Conservation (phyloP, 2,888 invertebrate genomes). For the Hecatera dysodea region DNA sequence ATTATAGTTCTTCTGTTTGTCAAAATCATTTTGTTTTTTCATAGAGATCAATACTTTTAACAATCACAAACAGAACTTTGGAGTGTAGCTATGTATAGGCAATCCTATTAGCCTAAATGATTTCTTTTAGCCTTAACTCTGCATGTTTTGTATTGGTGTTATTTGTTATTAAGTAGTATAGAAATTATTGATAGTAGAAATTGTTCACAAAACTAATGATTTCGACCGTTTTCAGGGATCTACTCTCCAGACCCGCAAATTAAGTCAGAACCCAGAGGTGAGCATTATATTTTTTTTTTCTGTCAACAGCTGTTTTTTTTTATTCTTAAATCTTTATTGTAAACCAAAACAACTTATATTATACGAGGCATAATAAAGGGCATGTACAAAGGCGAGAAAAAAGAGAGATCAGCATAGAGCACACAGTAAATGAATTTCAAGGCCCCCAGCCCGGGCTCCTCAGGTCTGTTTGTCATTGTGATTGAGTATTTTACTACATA, state of each 20-base stretch:
- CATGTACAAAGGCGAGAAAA: no score
- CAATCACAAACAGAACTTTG: not conserved
- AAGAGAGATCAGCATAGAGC: no score
- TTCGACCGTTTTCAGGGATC: constrained; percentile 65
- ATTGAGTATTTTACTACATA: no score
- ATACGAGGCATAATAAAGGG: no score
- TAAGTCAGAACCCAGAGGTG: constrained; percentile 84
- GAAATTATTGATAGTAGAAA: not conserved
- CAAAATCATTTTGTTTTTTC: no score
- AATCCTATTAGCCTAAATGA: not conserved
- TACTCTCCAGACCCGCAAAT: constrained; percentile 73
- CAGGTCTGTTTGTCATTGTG: no score
- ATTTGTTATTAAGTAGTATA: constrained; percentile 17
- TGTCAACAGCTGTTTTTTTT: not conserved
- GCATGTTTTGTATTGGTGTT: constrained; percentile 53
- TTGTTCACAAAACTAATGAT: constrained; percentile 20
- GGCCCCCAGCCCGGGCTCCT: no score
- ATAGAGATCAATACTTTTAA: not conserved
- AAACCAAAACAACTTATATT: no score
- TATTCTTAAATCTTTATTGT: no score
- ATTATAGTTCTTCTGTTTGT: no score
- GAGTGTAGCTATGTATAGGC: not conserved
- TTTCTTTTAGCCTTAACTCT: constrained; percentile 7
- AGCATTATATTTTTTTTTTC: constrained; percentile 38
- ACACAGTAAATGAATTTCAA: no score